Evolutionary conservation across 2,113 vertebrate genomes (phyloP).

Genomic region (Phalacrocorax brasilianus): DNA sequence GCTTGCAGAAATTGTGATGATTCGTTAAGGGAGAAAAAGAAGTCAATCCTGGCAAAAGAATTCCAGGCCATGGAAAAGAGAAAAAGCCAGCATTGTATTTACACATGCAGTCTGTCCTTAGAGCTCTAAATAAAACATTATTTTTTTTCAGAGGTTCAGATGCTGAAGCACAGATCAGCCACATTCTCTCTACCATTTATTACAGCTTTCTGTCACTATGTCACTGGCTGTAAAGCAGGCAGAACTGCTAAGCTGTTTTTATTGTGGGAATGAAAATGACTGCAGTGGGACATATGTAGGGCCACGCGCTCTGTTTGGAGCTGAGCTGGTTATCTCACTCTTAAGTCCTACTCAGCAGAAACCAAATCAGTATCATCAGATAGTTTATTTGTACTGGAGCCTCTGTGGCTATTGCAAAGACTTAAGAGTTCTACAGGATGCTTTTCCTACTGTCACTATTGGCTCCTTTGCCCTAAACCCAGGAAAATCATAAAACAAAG

Average conservation of each 20-base stretch:
- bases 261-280: constrained; percentile 7
- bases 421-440: neutral
- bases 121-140: neutral
- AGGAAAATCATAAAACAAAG: neutral
- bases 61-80: neutral
- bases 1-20: neutral
- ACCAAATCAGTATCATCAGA: neutral
- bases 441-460: neutral
- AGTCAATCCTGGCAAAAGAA: neutral
- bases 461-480: neutral
- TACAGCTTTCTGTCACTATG: neutral
- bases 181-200: neutral
- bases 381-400: constrained; percentile 10
- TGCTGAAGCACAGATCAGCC: neutral
- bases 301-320: neutral
- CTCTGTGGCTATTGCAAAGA: neutral
- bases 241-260: constrained; percentile 16
- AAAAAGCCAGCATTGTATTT: constrained; percentile 1
- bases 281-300: constrained; percentile 32
- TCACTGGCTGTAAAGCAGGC: neutral
- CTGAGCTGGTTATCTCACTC: constrained; percentile 15
- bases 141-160: neutral
- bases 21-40: constrained; percentile 35
- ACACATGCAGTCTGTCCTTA: neutral
- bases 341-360: constrained; percentile 42